Conservation (phyloP, 2,888 invertebrate genomes). For the Caprella mutica region DNA sequence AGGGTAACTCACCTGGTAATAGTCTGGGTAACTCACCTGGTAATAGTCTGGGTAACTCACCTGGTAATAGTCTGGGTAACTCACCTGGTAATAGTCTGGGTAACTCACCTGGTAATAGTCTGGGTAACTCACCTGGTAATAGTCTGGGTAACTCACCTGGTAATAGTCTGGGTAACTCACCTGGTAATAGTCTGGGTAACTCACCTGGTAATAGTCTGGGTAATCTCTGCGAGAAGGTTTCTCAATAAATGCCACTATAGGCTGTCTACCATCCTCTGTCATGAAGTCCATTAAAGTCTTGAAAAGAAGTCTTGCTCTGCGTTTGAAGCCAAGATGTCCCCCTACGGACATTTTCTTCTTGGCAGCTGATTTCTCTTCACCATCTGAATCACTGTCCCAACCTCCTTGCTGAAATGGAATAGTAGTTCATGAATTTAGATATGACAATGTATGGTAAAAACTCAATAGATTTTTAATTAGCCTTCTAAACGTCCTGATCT, state of each 20-base stretch:
- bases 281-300: slow-evolving; percentile 59
- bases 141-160: background rate
- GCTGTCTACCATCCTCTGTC: slow-evolving; percentile 53
- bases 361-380: slow-evolving; percentile 39
- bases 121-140: background rate
- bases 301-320: slow-evolving; percentile 54
- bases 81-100: background rate
- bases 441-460: no score
- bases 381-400: slow-evolving; percentile 46
- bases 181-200: no score
- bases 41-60: background rate
- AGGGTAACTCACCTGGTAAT: no score
- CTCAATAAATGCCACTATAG: slow-evolving; percentile 87
- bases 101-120: background rate
- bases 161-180: background rate
- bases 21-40: background rate
- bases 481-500: no score
- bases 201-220: slow-evolving; percentile 79
- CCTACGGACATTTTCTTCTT: slow-evolving; percentile 15
- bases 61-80: background rate
- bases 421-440: no score
- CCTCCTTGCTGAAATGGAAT: no score
- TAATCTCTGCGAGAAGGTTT: slow-evolving; percentile 90
- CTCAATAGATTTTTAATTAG: no score
- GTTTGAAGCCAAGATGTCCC: slow-evolving; percentile 40